Percentiles rank a stretch among this genome's conserved stretches.
Conservation (phyloP, 2,797 vertebrate genomes). For the Decapterus maruadsi region DNA sequence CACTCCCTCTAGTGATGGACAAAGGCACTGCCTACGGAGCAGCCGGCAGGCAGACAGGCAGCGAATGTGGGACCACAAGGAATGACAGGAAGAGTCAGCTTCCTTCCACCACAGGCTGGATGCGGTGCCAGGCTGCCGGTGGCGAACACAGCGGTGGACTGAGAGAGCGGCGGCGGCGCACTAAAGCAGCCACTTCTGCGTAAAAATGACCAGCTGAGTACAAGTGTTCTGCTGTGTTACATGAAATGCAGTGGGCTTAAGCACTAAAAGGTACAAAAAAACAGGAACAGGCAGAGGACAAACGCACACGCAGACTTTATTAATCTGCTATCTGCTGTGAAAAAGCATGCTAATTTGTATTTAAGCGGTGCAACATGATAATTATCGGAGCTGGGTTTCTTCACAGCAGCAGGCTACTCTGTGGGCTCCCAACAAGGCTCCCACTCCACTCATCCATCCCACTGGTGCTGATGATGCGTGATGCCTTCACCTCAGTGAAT, state of each 20-base stretch:
- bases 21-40: conserved; percentile 77
- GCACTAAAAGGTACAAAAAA: conserved; percentile 7
- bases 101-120: conserved; percentile 31
- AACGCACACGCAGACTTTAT: conserved; percentile 46
- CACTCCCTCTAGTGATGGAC: conserved; percentile 87
- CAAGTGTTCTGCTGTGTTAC: conserved; percentile 18
- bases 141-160: conserved; percentile 27
- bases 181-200: conserved; percentile 19
- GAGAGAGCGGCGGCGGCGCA: conserved; percentile 29
- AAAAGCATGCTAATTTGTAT: conserved; percentile 67
- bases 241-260: conserved; percentile 16
- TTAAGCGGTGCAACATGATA: conserved; percentile 63
- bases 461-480: conserved; percentile 64
- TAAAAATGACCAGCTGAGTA: conserved; percentile 13
- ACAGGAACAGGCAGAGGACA: not conserved
- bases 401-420: conserved; percentile 40
- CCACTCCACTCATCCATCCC: conserved; percentile 66
- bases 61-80: conserved; percentile 42
- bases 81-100: conserved; percentile 51
- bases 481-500: conserved; percentile 68
- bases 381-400: conserved; percentile 63
- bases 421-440: conserved; percentile 50
- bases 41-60: conserved; percentile 58
- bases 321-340: conserved; percentile 53
- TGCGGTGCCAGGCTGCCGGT: conserved; percentile 33